Percentiles rank a stretch among this genome's conserved stretches.
These are phyloP conservation scores for Zophobas morio DNA, from an alignment of 1,140 invertebrate genomes.

Conservation along the genomic window DNA sequence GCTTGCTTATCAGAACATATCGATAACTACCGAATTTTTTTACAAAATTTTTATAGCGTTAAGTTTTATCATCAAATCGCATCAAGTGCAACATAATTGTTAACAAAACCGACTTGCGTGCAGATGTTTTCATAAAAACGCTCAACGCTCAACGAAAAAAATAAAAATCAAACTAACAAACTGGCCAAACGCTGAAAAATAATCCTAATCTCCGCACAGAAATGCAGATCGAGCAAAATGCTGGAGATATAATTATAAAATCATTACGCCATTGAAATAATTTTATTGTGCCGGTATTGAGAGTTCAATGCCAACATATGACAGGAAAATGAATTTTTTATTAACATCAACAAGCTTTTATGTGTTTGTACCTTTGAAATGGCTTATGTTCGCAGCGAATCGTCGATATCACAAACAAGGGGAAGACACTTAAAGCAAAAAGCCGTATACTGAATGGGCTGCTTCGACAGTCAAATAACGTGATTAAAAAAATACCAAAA, in stretches of 20 bases:
- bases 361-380: neutral
- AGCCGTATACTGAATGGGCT: neutral
- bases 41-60: too few species aligned
- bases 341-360: slow-evolving; percentile 19
- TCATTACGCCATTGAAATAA: slow-evolving; percentile 32
- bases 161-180: too few species aligned
- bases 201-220: neutral
- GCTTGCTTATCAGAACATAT: too few species aligned
- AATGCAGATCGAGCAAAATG: neutral
- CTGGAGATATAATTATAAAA: slow-evolving; percentile 26
- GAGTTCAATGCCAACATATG: slow-evolving; percentile 38
- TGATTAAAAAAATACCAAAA: too few species aligned
- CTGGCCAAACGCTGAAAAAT: too few species aligned
- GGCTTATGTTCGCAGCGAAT: neutral
- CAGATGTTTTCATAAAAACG: too few species aligned
- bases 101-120: too few species aligned
- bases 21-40: too few species aligned
- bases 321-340: slow-evolving; percentile 42
- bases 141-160: too few species aligned
- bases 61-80: too few species aligned
- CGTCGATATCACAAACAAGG: neutral
- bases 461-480: neutral
- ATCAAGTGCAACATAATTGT: too few species aligned
- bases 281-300: slow-evolving; percentile 33
- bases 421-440: neutral